Evolutionary conservation across 2,113 vertebrate species (phyloP), one percentile per base, ranked within the genome.

Genomic region (Lasiurus borealis): DNA sequence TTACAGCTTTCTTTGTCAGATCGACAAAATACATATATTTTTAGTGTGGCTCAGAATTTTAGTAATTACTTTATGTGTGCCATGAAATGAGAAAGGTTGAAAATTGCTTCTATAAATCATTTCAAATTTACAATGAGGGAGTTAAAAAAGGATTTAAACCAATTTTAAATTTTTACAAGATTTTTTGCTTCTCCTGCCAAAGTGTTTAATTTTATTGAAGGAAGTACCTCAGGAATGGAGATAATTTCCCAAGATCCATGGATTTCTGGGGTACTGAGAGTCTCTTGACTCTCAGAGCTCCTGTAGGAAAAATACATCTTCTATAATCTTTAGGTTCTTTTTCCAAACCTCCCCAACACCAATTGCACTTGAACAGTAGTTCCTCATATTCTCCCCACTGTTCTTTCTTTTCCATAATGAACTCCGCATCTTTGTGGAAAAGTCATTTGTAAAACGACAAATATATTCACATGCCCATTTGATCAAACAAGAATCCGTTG

Each of bases 401-500:
- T 54, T 50, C 59, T 34, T 31, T 81, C 40, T 76, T 69, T 86
- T 54, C 83, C 69, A 84, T 86, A 36, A 34, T 36, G 48, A n/a
- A 64, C 25, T 88, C 23, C 40, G 44, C n/a, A 59, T 83, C 81
- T 93, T 85, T 25, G 36, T 57, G 36, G 40, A 94, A 85, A 90
- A 72, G 71, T 57, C 87, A 57, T 69, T 85, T 59, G 40, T 59
- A 9, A 68, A 68, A 15, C 64, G 59, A 36, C 3, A 52, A 25
- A 18, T 40, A 36, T 27, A 57, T 31, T 16, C 18, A 23, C 48
- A 48, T 40, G 66, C 27, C 85, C 54, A 62, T 44, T 23, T 91
- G 75, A 34, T 66, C 92, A 78, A 95, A 75, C 36, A 96, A 95
- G 85, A 93, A 96, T 97, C 92, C 96, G 83, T 95, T 94, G 88